These are phyloP conservation scores for Menidia beryllina DNA, from an alignment of 2,113 vertebrate genomes.

Conservation along the genomic window DNA sequence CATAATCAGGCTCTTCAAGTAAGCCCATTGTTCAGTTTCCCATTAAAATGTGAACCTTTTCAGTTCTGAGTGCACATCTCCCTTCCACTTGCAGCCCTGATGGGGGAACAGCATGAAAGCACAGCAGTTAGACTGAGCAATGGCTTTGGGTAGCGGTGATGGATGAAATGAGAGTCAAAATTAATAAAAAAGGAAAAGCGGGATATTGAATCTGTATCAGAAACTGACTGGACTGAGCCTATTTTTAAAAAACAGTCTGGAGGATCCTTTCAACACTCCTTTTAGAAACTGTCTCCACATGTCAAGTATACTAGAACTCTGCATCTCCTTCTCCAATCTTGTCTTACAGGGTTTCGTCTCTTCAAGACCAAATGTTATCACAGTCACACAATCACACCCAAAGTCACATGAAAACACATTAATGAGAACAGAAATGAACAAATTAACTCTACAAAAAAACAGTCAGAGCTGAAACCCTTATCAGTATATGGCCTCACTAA, in stretches of 20 bases:
- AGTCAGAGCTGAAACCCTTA: slow-evolving; percentile 2
- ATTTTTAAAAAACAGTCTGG: slow-evolving; percentile 41
- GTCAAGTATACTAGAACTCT: slow-evolving; percentile 7
- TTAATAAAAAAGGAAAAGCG: slow-evolving; percentile 42
- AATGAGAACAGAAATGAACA: slow-evolving; percentile 6
- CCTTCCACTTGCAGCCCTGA: slow-evolving; percentile 32
- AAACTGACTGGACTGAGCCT: slow-evolving; percentile 39
- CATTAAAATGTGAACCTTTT: slow-evolving; percentile 55
- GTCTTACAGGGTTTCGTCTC: neutral
- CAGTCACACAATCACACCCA: neutral
- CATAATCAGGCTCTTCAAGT: slow-evolving; percentile 40
- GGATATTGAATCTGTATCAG: slow-evolving; percentile 27
- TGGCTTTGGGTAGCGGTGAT: slow-evolving; percentile 17
- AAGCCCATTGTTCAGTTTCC: slow-evolving; percentile 32
- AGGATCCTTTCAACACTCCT: slow-evolving; percentile 23
- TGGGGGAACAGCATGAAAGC: slow-evolving; percentile 41
- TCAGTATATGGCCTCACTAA: slow-evolving; percentile 49
- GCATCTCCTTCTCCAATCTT: neutral
- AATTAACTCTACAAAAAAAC: slow-evolving; percentile 2
- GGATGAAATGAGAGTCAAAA: slow-evolving; percentile 40
- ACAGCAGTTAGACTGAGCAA: slow-evolving; percentile 17
- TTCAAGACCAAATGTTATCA: slow-evolving; percentile 3
- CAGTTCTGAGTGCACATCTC: slow-evolving; percentile 45
- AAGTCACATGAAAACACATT: neutral
- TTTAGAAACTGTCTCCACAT: slow-evolving; percentile 23